Evolutionary conservation across 2,888 invertebrate species (phyloP), one percentile per base, ranked within the genome.

Genomic region (Apodemia hepburni): DNA sequence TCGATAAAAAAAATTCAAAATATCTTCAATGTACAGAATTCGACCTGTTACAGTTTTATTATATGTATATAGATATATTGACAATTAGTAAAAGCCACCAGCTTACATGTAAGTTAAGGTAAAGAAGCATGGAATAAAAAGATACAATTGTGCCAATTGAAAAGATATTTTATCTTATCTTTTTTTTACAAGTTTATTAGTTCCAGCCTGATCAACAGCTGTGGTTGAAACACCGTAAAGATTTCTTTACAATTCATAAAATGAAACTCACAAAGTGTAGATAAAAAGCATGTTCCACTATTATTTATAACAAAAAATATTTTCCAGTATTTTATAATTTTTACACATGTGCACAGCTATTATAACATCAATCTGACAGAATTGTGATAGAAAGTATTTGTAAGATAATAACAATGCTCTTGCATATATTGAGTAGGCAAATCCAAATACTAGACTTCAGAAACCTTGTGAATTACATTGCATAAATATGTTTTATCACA

Each of bases 241-340:
- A 47, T 35, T 62, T n/a, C 22, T 62, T 58, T 49, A 58, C 58
- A 62, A 61, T 57, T 38, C 47, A 68, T 71, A 64, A 75, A 82
- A 84, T 82, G 78, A 85, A 84, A 85, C 80, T 70, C 77, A 74
- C 64, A 69, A 64, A 71, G 54, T 79, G 77, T 84, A 84, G 82
- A 84, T 77, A 79, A 82, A 84, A 87, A 86, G 87, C 87, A 82
- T 84, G 84, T 86, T 87, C 83, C 81, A 86, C 82, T 87, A 85
- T 83, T 69, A 70, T 79, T 77, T 82, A 83, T 77, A 80, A 83
- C 80, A 81, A 85, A 86, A 85, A 81, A 81, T 65, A 80, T 79
- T 71, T 80, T 81, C 76, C 73, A 81, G 78, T 81, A 70, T 71
- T 74, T 79, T 76, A 58, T 65, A 61, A 80, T 71, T 80, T 77